A percentile compares a stretch with the other conserved stretches of the same genome.
phyloP scores from a whole-genome alignment of 2,113 vertebrate genomes.

The Cygnus atratus region DNA sequence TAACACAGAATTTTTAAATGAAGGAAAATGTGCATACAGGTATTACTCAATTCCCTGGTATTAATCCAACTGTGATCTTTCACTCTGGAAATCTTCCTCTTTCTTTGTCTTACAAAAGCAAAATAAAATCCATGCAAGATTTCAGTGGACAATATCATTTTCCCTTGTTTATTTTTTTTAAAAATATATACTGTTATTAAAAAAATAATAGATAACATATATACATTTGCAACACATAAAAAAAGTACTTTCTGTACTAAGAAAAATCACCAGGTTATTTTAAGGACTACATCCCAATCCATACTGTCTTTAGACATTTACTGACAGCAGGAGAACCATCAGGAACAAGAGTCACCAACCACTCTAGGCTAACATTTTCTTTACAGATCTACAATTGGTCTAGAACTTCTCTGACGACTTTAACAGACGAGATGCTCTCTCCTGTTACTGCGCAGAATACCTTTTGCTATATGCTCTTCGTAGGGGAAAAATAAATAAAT shows the following conservation, averaged over 20 bases:
- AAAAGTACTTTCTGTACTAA: background rate
- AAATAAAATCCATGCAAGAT: background rate
- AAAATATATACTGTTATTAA: slow-evolving; percentile 56
- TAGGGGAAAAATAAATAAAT: background rate
- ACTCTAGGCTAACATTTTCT: background rate
- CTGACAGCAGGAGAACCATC: background rate
- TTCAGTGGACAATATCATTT: background rate
- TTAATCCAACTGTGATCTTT: background rate
- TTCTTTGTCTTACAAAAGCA: background rate
- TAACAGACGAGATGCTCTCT: background rate
- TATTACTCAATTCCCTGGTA: background rate
- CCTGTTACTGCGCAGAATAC: background rate
- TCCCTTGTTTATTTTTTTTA: slow-evolving; percentile 51
- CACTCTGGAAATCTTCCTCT: background rate
- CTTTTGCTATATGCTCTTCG: background rate
- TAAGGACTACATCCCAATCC: background rate
- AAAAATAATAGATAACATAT: slow-evolving; percentile 17
- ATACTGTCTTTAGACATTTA: background rate
- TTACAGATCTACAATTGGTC: background rate
- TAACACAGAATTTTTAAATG: background rate
- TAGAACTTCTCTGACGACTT: background rate
- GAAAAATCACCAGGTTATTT: background rate
- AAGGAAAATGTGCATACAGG: background rate
- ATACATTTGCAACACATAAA: slow-evolving; percentile 17
- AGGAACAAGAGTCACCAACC: background rate